phyloP scores from a whole-genome alignment of 2,797 vertebrate genomes.

The Rallus crepitans region DNA sequence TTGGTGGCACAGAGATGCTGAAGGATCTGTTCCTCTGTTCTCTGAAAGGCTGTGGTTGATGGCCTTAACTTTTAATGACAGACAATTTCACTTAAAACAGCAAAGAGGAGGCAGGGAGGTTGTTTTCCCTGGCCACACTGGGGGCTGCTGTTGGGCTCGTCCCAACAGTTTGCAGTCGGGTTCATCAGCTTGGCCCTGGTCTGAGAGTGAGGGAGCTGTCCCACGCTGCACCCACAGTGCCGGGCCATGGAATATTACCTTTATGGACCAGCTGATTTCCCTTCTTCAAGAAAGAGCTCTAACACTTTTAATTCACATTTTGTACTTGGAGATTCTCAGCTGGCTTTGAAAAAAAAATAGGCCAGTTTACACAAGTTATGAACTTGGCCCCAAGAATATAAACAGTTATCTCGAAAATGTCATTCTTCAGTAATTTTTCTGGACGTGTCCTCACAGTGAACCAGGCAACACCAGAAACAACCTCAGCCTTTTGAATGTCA shows the following conservation, averaged over 20 bases:
- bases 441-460: background rate
- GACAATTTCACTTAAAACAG: background rate
- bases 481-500: slow-evolving; percentile 3
- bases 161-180: background rate
- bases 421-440: background rate
- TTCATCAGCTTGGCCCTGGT: rapidly evolving
- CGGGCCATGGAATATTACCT: background rate
- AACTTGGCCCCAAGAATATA: background rate
- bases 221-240: rapidly evolving
- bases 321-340: background rate
- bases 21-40: background rate
- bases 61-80: background rate
- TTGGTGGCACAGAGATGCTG: background rate
- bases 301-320: background rate
- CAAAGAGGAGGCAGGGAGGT: background rate
- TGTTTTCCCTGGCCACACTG: background rate
- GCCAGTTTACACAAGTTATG: background rate
- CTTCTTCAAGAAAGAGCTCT: background rate
- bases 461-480: background rate
- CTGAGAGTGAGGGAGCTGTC: background rate
- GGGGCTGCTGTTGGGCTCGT: background rate
- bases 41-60: background rate
- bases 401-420: background rate
- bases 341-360: background rate
- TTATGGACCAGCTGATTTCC: background rate